These are phyloP conservation scores for Agonopterix arenella DNA, from an alignment of 2,888 invertebrate genomes.

Conservation along the genomic window DNA sequence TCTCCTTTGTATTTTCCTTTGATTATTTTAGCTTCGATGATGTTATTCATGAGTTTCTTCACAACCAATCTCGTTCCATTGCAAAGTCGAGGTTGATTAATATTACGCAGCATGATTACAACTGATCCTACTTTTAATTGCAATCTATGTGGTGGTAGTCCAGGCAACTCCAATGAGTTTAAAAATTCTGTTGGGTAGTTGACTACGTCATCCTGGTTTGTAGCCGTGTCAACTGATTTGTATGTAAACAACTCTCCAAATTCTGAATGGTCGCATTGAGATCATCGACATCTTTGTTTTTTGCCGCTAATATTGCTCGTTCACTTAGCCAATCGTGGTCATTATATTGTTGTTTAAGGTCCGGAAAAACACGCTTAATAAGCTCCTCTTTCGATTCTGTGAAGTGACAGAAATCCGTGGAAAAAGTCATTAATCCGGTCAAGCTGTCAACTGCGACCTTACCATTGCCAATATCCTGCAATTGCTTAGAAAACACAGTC, in stretches of 20 bases:
- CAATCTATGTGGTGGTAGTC: too few relatives aligned
- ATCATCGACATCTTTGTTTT: conserved; percentile 15
- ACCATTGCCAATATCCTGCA: conserved; percentile 19
- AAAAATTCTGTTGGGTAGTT: too few relatives aligned
- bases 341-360: conserved; percentile 14
- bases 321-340: conserved; percentile 20
- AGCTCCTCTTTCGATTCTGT: conserved; percentile 17
- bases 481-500: conserved; percentile 13
- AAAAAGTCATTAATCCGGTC: conserved; percentile 16
- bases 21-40: too few relatives aligned
- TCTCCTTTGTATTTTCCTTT: conserved; percentile 9
- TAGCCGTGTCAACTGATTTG: conserved; percentile 27
- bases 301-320: conserved; percentile 19
- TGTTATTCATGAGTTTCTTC: too few relatives aligned
- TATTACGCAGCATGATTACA: too few relatives aligned
- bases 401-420: conserved; percentile 15
- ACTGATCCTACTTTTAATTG: too few relatives aligned
- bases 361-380: conserved; percentile 16
- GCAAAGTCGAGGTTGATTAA: too few relatives aligned
- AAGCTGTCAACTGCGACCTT: conserved; percentile 15
- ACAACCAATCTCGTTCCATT: too few relatives aligned
- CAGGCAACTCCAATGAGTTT: too few relatives aligned
- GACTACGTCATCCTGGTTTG: too few relatives aligned
- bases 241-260: conserved; percentile 21
- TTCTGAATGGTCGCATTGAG: conserved; percentile 23